These are phyloP conservation scores for Zaprionus taronus DNA, from an alignment of 1,140 invertebrate genomes.

Conservation along the genomic window DNA sequence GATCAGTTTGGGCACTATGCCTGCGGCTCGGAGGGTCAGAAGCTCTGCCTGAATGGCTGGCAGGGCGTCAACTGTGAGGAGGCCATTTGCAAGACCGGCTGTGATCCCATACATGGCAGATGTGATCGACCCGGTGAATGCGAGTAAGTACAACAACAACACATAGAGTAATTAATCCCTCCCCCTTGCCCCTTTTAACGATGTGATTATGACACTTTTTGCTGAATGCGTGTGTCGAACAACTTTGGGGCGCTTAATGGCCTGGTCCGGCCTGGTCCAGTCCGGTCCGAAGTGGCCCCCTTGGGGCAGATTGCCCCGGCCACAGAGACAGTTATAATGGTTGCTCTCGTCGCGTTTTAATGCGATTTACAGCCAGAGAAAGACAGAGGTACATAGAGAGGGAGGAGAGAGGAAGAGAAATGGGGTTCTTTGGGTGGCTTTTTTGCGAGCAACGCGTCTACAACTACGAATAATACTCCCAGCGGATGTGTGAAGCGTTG, in stretches of 20 bases:
- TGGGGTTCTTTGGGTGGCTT: constrained; percentile 49
- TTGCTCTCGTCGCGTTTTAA: constrained; percentile 31
- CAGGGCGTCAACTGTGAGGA: constrained; percentile 96
- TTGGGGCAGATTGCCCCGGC: constrained; percentile 38
- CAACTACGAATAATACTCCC: constrained; percentile 34
- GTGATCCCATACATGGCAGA: constrained; percentile 94
- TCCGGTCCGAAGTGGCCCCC: constrained; percentile 18
- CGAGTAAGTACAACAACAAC: constrained; percentile 88
- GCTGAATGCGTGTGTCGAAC: constrained; percentile 45
- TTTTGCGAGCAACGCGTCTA: not conserved
- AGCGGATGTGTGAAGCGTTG: constrained; percentile 70
- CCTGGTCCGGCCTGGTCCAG: constrained; percentile 33
- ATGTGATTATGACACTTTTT: constrained; percentile 81
- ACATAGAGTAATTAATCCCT: constrained; percentile 53
- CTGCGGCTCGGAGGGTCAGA: constrained; percentile 94
- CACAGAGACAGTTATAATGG: constrained; percentile 73
- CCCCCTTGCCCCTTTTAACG: constrained; percentile 46
- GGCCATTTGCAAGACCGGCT: constrained; percentile 95
- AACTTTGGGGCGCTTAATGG: constrained; percentile 72
- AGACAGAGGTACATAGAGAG: constrained; percentile 28
- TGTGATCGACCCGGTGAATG: constrained; percentile 95
- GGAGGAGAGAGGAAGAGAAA: constrained; percentile 32
- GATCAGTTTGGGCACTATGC: constrained; percentile 97
- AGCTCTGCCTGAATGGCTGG: constrained; percentile 96
- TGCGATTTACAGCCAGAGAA: constrained; percentile 16